These are phyloP conservation scores for Poliocrania exsul DNA, from an alignment of 2,797 vertebrate species.

Conservation along the genomic window DNA sequence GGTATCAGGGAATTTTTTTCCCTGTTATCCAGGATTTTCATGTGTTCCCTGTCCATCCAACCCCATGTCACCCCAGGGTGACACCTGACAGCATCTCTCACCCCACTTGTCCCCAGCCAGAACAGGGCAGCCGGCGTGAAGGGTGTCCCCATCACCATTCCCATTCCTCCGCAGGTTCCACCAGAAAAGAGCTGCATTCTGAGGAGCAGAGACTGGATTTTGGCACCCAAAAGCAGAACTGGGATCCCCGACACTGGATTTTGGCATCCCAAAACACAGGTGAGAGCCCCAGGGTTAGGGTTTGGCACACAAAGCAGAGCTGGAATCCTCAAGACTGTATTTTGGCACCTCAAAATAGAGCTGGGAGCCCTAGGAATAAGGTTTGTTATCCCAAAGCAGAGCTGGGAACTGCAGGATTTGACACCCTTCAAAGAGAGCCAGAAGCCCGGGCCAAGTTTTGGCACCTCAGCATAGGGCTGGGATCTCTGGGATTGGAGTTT, in stretches of 20 bases:
- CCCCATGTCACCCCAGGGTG: fast-evolving
- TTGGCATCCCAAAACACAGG: not conserved
- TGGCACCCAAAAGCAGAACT: not conserved
- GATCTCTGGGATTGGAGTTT: not conserved
- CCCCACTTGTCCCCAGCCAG: constrained; percentile 95
- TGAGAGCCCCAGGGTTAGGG: fast-evolving
- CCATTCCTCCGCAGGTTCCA: constrained; percentile 94
- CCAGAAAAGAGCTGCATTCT: constrained; percentile 96
- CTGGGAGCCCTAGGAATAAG: not conserved
- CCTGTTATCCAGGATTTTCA: not conserved
- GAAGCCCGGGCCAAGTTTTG: not conserved
- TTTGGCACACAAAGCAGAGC: not conserved
- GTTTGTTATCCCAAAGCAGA: not conserved
- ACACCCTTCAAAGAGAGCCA: not conserved
- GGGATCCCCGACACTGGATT: too few species aligned
- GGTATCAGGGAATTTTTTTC: fast-evolving
- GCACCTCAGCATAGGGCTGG: not conserved
- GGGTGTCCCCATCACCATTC: constrained; percentile 83
- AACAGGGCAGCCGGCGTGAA: constrained; percentile 93
- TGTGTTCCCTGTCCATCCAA: not conserved
- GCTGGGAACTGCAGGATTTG: not conserved
- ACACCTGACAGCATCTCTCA: constrained; percentile 45
- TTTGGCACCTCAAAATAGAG: too few species aligned
- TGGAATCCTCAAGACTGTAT: not conserved
- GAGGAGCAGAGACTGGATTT: not conserved